These are phyloP conservation scores for Bufo bufo DNA, from an alignment of 2,113 vertebrate species.

Conservation along the genomic window DNA sequence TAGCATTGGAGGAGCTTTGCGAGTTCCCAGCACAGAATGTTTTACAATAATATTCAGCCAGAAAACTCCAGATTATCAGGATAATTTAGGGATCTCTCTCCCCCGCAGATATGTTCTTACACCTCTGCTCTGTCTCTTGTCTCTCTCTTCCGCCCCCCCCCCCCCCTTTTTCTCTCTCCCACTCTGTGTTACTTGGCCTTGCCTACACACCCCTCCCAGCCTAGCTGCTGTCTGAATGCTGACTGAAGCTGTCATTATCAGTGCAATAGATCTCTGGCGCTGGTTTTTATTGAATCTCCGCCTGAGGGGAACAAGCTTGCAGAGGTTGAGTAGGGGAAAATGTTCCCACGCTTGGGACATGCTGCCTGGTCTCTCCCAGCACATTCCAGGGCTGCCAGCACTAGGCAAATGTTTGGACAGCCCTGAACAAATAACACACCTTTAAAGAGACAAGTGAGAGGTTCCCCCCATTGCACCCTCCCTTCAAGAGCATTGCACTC, in stretches of 20 bases:
- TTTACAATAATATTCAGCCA: slow-evolving; percentile 47
- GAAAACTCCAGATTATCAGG: slow-evolving; percentile 53
- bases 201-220: slow-evolving; percentile 57
- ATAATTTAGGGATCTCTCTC: slow-evolving; percentile 57
- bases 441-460: slow-evolving; percentile 86
- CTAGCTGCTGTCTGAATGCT: slow-evolving; percentile 71
- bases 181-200: slow-evolving; percentile 43
- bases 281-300: slow-evolving; percentile 87
- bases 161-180: slow-evolving; percentile 37
- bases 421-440: slow-evolving; percentile 97
- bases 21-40: slow-evolving; percentile 36
- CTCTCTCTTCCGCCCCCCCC: slow-evolving; percentile 51
- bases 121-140: slow-evolving; percentile 59
- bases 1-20: neutral
- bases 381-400: slow-evolving; percentile 89
- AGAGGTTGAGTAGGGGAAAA: slow-evolving; percentile 90
- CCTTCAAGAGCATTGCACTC: slow-evolving; percentile 44
- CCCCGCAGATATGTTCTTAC: slow-evolving; percentile 59
- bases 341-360: slow-evolving; percentile 91
- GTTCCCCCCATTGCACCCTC: slow-evolving; percentile 64
- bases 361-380: slow-evolving; percentile 79
- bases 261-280: slow-evolving; percentile 88
- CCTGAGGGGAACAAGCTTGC: slow-evolving; percentile 82
- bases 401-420: slow-evolving; percentile 97
- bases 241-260: slow-evolving; percentile 89